These are phyloP conservation scores for Fukomys damarensis DNA, from an alignment of 2,113 vertebrate species.

Conservation along the genomic window DNA sequence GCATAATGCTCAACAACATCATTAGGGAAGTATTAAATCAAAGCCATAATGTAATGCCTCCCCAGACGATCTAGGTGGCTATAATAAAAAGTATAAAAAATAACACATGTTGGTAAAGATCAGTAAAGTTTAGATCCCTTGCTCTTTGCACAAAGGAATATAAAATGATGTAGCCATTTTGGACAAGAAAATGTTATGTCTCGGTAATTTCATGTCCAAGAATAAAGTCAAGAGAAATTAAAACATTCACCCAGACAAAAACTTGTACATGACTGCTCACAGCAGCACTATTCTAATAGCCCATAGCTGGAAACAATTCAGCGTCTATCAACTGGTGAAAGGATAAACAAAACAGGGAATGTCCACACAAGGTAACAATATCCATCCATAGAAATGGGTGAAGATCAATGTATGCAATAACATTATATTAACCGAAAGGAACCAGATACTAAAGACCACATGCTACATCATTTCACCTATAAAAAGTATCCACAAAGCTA, in stretches of 20 bases:
- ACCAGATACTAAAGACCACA: not conserved
- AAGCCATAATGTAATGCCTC: not conserved
- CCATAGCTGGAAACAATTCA: not conserved
- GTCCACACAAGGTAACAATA: not conserved
- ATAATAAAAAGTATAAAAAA: not conserved
- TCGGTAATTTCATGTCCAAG: not conserved
- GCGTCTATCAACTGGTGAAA: not conserved
- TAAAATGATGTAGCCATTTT: not conserved
- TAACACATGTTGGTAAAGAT: not conserved
- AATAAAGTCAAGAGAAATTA: not conserved
- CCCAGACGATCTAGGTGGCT: not conserved
- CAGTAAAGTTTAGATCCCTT: not conserved
- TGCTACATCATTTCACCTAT: not conserved
- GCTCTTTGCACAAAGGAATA: not conserved
- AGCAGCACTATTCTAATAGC: not conserved
- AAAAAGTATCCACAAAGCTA: not conserved
- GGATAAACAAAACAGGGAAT: not conserved
- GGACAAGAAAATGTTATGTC: not conserved
- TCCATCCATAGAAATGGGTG: not conserved
- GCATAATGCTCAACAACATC: not conserved
- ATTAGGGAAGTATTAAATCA: not conserved
- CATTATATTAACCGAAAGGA: not conserved
- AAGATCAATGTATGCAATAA: not conserved
- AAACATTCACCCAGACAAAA: not conserved
- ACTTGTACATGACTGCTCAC: not conserved